A percentile compares a stretch with the other conserved stretches of the same genome.
Conservation (phyloP, 2,888 invertebrate species). For the Harpalus rubripes region DNA sequence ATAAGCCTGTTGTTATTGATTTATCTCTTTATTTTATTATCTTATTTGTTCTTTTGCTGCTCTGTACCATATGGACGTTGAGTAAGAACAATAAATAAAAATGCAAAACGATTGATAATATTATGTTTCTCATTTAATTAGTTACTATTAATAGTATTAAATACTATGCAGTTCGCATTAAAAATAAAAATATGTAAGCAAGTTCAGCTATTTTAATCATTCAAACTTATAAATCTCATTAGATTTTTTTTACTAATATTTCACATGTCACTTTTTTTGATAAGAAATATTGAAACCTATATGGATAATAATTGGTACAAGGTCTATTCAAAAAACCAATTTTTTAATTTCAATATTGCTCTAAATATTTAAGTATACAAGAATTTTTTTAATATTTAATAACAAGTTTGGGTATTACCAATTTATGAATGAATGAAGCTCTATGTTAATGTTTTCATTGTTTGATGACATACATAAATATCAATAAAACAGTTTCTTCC, state of each 20-base stretch:
- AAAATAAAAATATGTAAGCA: slow-evolving; percentile 10
- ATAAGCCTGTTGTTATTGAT: slow-evolving; percentile 20
- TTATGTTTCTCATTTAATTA: slow-evolving; percentile 15
- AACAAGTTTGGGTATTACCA: slow-evolving; percentile 23
- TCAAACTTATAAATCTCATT: neutral
- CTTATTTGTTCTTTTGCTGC: slow-evolving; percentile 12
- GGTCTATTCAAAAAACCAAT: slow-evolving; percentile 8
- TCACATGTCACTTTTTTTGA: slow-evolving; percentile 2
- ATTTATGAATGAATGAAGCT: slow-evolving; percentile 23
- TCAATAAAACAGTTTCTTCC: slow-evolving; percentile 14
- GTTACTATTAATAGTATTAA: slow-evolving; percentile 35
- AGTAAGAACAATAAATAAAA: slow-evolving; percentile 23
- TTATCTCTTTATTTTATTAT: slow-evolving; percentile 33
- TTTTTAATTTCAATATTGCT: neutral
- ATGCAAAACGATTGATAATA: slow-evolving; percentile 5
- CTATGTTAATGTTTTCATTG: slow-evolving; percentile 17
- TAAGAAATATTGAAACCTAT: slow-evolving; percentile 15
- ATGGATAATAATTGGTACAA: slow-evolving; percentile 14
- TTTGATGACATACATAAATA: slow-evolving; percentile 36
- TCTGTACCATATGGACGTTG: slow-evolving; percentile 22
- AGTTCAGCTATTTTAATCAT: slow-evolving; percentile 4
- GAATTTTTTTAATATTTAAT: neutral
- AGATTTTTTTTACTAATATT: slow-evolving; percentile 17
- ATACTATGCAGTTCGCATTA: slow-evolving; percentile 7
- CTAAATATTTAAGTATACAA: neutral